Base-by-base conservation (phyloP, 2,888 invertebrate species). In the Epinotia demarniana region DNA sequence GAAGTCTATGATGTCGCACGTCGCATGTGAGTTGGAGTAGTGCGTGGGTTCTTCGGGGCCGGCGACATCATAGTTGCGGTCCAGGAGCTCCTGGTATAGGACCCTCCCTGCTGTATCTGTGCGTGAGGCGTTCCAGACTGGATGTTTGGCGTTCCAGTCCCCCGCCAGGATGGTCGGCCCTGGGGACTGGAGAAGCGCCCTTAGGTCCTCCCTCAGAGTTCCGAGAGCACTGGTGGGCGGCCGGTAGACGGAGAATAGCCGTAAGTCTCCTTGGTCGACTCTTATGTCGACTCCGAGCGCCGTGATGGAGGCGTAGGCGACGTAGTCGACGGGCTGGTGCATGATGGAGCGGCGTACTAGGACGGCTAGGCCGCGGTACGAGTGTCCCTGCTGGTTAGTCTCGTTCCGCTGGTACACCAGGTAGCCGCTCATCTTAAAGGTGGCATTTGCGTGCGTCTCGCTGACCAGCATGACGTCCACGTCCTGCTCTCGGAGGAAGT, bases 281-380 rank as follows among this genome's bases (percentile, higher is more conserved):
- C 43, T 0, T 0, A 60, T n/a, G 69, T 69, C 69, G 27, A 69
- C 60, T 27, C 69, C 69, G 27, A 69, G 60, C 43, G 49, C 27
- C 18, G 9, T 11, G 13, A 69, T 6, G 27, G 69, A 46, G 69
- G 18, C 23, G 6, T 18, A 6, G n/a, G 46, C 13, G 6, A n/a
- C n/a, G 46, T 16, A 23, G n/a, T 69, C 69, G 46, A 69, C 60
- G 1, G 46, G 46, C 61, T 70, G 70, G 49, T 70, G 70, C 18
- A 70, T n/a, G 9, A 70, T 23, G 70, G 49, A 8, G 18, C 70
- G 27, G 0, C 33, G 19, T 23, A 63, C 12, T 1, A 43, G 8
- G 4, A 63, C 12, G n/a, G 69, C 58, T 8, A 46, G 16, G 9
- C 23, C 58, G 8, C 46, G 46, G 58, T 2, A 43, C n/a, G 69